Evolutionary conservation across 2,797 vertebrate species (phyloP), one percentile per base, ranked within the genome.

Genomic region (Cyclopterus lumpus): DNA sequence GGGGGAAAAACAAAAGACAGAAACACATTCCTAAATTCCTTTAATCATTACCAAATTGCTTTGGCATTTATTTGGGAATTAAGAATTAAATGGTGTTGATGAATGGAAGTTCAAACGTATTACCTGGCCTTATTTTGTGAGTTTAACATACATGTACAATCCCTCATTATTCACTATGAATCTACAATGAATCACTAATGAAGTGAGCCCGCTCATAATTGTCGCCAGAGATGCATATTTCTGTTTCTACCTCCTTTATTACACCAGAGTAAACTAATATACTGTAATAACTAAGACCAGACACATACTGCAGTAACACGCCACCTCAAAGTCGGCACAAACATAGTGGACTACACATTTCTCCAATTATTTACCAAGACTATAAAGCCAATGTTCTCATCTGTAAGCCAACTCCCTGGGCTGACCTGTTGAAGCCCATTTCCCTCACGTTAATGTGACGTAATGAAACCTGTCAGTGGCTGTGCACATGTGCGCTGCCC

Each of bases 401-500:
- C 4, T 46, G n/a, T 22, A 2, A 42, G n/a, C n/a, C n/a, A n/a
- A n/a, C 18, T 8, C 46, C 2, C 51, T 4, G 12, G 12, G 4
- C 32, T 22, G 32, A 10, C 3, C 22, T 12, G 32, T 26, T 28
- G 26, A 28, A 38, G 36, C 36, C 36, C 40, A 8, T 5, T 9
- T 8, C 1, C 20, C 24, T 59, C 8, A 0, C 9, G 32, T 77
- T 34, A n/a, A 7, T 30, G 16, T 28, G n/a, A 9, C 18, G 34
- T 49, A n/a, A 28, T 71, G 60, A 40, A 38, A 44, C 14, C 36
- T 46, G 49, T 10, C 48, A 14, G 30, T 26, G 57, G 32, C 18
- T 7, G 69, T 8, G 2, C 3, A 36, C 44, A 64, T 1, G 20
- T 62, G 66, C 40, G 72, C 57, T 62, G 72, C 42, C 65, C 44